Percentiles rank a stretch among this genome's conserved stretches.
Evolutionary conservation across 2,797 vertebrate genomes (phyloP).

Genomic region (Kryptolebias ocellatus): DNA sequence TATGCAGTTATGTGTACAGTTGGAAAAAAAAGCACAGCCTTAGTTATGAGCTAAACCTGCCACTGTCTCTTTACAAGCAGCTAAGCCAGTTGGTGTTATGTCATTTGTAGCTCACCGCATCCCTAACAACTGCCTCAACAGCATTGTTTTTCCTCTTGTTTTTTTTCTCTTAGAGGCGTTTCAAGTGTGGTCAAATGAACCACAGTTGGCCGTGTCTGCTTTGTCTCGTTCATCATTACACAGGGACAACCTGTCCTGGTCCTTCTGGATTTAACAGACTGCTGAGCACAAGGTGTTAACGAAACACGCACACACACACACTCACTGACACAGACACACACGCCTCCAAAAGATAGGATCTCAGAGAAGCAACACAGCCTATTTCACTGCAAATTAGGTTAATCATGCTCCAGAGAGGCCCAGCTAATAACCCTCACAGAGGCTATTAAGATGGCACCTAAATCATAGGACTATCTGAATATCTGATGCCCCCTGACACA

Average conservation of each 20-base stretch:
- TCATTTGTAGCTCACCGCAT: conserved; percentile 23
- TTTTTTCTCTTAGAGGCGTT: neutral
- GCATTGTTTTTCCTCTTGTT: neutral
- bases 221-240: conserved; percentile 41
- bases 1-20: conserved; percentile 4
- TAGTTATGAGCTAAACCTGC: conserved; percentile 8
- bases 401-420: conserved; percentile 78
- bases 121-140: conserved; percentile 9
- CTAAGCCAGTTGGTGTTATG: conserved; percentile 3
- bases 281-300: conserved; percentile 65
- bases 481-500: conserved; percentile 53
- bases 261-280: conserved; percentile 65
- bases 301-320: conserved; percentile 19
- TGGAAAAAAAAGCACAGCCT: conserved; percentile 5
- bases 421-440: conserved; percentile 78
- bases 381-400: conserved; percentile 80
- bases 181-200: conserved; percentile 22
- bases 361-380: conserved; percentile 73
- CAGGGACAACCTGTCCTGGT: conserved; percentile 59
- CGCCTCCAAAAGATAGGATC: conserved; percentile 66
- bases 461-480: conserved; percentile 69
- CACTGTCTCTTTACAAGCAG: conserved; percentile 22
- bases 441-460: conserved; percentile 75
- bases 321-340: conserved; percentile 26
- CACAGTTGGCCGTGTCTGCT: conserved; percentile 17